phyloP scores from a whole-genome alignment of 2,797 vertebrate species.

The Florisuga fusca region DNA sequence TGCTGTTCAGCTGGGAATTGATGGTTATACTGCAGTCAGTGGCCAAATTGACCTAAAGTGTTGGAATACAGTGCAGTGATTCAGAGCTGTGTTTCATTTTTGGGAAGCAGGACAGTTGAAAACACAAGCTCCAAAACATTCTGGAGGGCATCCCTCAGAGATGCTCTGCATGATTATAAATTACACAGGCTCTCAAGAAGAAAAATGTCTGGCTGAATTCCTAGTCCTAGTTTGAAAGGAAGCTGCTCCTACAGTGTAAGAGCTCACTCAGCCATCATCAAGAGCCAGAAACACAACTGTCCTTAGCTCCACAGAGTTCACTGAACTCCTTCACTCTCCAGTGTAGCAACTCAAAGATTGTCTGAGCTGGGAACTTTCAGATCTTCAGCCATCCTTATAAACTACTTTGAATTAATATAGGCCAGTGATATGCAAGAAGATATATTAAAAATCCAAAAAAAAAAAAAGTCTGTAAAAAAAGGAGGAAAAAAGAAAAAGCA shows the following conservation, averaged over 20 bases:
- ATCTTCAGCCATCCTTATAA: not conserved
- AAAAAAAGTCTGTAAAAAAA: too few species aligned
- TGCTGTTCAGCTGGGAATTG: not conserved
- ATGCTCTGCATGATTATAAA: not conserved
- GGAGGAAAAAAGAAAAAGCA: accelerated
- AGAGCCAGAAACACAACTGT: not conserved
- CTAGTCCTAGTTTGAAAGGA: not conserved
- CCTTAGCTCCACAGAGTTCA: not conserved
- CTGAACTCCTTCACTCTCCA: not conserved
- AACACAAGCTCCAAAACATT: not conserved
- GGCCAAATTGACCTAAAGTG: not conserved
- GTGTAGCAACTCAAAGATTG: not conserved
- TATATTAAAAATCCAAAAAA: not conserved
- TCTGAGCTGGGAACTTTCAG: not conserved
- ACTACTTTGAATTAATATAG: not conserved
- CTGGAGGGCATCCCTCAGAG: not conserved
- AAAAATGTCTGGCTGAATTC: not conserved
- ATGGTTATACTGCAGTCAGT: not conserved
- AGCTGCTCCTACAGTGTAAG: not conserved
- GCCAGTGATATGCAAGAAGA: not conserved
- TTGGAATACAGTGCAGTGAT: not conserved
- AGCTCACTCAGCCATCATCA: not conserved
- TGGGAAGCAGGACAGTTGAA: not conserved
- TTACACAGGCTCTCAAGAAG: not conserved
- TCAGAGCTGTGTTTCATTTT: accelerated